Evolutionary conservation across 2,113 vertebrate species (phyloP), one percentile per base, ranked within the genome.

Genomic region (Calonectris borealis): DNA sequence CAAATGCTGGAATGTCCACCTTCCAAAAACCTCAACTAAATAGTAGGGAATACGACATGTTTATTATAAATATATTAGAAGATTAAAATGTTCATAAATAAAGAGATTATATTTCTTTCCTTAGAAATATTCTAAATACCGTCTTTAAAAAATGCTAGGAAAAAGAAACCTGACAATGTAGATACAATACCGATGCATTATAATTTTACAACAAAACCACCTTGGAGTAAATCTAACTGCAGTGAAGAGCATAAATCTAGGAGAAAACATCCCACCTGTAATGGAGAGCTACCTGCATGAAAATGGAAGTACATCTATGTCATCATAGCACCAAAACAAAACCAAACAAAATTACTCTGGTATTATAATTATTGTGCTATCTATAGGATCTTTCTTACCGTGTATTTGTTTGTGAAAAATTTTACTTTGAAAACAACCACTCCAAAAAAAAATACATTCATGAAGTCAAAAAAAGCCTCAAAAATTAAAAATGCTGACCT

Each of bases 401-500:
- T 17, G 1, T 8, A 58, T 4, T 18, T 29, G 21, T 38, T 71
- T 16, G 7, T 78, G 29, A 94, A 68, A 36, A 72, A 29, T 16
- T 58, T 86, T 61, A 55, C 76, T 90, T 92, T 57, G 36, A 66
- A 71, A 90, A 84, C 15, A 73, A 69, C 26, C 40, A 32, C 51
- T 66, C 75, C 20, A 81, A 38, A 22, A 15, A 55, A 34, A 40
- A 8, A 54, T 31, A 32, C 27, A 91, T 32, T 66, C 10, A 32
- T n/a, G 25, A 95, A 73, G 27, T 58, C 38, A 82, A 69, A 70
- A 94, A 89, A 38, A 65, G 79, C 48, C 22, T 69, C 13, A 84
- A 32, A 75, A 83, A 51, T 16, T 11, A 52, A 42, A 60, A 58
- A n/a, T 40, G 16, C 52, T 88, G 77, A 99, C 99, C 98, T 98